These are phyloP conservation scores for Microctonus hyperodae DNA, from an alignment of 2,888 invertebrate genomes.

Conservation along the genomic window DNA sequence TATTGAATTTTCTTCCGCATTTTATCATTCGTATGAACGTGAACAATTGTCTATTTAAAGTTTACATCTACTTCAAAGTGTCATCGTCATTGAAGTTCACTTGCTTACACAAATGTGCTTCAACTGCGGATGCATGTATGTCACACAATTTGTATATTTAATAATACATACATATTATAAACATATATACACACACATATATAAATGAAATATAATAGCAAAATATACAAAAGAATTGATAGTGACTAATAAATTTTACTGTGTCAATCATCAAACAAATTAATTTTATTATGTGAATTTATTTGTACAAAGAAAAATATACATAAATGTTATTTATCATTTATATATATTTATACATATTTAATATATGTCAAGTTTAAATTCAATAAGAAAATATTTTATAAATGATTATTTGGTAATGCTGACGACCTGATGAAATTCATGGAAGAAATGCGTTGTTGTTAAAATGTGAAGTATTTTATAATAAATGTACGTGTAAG, in stretches of 20 bases:
- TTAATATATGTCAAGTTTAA: not conserved
- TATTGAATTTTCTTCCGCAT: not conserved
- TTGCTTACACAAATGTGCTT: conserved; percentile 32
- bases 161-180: not conserved
- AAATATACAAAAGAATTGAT: not conserved
- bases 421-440: not conserved
- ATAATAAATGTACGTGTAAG: not conserved
- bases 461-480: not conserved
- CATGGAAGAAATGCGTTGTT: not conserved
- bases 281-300: not conserved
- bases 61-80: not conserved
- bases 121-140: conserved; percentile 19
- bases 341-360: not conserved
- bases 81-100: conserved; percentile 24
- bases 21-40: conserved; percentile 9
- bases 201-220: not conserved
- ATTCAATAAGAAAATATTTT: not conserved
- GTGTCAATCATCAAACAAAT: not conserved
- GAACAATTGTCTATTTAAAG: conserved; percentile 22
- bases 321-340: not conserved
- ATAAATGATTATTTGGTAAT: not conserved
- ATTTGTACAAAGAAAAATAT: not conserved
- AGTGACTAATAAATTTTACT: not conserved
- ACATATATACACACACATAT: conserved; percentile 2
- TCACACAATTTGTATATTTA: not conserved